These are phyloP conservation scores for Florisuga fusca DNA, from an alignment of 2,797 vertebrate species.

Conservation along the genomic window DNA sequence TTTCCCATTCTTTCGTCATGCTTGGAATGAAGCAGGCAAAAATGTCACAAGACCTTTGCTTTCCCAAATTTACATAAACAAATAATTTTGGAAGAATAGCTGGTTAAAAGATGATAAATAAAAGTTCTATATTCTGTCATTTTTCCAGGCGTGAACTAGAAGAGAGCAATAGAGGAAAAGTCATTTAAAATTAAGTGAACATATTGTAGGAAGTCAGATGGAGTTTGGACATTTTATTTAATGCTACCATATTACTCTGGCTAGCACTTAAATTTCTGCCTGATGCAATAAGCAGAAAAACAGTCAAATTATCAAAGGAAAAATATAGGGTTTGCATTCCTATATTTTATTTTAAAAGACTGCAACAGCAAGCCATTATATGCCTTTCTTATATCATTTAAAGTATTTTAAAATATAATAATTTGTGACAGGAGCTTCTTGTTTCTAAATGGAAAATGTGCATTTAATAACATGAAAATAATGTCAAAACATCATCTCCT, in stretches of 20 bases:
- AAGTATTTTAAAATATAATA: slow-evolving; percentile 63
- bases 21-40: neutral
- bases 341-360: slow-evolving; percentile 37
- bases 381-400: slow-evolving; percentile 59
- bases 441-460: slow-evolving; percentile 73
- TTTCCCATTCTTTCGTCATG: slow-evolving; percentile 9
- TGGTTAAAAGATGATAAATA: neutral
- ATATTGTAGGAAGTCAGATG: neutral
- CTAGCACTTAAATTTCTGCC: neutral
- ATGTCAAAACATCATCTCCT: slow-evolving; percentile 54
- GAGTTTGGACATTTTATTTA: neutral
- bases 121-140: neutral
- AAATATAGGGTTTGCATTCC: neutral
- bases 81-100: slow-evolving; percentile 3
- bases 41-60: neutral
- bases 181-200: neutral
- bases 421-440: slow-evolving; percentile 69
- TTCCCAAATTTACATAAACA: neutral
- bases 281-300: neutral
- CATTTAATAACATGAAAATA: slow-evolving; percentile 71
- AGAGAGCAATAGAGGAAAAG: neutral
- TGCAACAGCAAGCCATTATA: slow-evolving; percentile 24
- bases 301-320: neutral
- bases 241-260: neutral
- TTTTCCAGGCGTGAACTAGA: neutral